Percentiles rank a stretch among this genome's conserved stretches.
These are phyloP conservation scores for Fragariocoptes setiger DNA, from an alignment of 1,140 invertebrate genomes.

Conservation along the genomic window DNA sequence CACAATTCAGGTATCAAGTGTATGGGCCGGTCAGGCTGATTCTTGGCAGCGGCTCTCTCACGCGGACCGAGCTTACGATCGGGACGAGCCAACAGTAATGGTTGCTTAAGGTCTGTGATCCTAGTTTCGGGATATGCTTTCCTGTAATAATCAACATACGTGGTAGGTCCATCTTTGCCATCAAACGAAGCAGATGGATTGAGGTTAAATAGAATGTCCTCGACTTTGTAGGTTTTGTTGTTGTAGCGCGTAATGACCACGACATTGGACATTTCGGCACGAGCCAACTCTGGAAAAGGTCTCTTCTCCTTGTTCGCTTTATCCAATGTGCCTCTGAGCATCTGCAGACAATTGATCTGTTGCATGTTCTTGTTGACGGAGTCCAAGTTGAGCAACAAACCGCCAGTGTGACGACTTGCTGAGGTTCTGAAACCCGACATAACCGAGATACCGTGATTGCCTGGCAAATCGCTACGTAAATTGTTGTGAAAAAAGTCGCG, in stretches of 20 bases:
- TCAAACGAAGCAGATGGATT: slow-evolving; percentile 20
- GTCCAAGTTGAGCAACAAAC: no score
- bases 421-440: no score
- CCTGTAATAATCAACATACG: slow-evolving; percentile 23
- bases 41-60: slow-evolving; percentile 5
- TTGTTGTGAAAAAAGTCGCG: no score
- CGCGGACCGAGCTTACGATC: slow-evolving; percentile 10
- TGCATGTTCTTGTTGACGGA: no score
- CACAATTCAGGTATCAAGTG: slow-evolving; percentile 17
- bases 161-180: slow-evolving; percentile 24
- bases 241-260: slow-evolving; percentile 20
- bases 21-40: slow-evolving; percentile 4
- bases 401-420: no score
- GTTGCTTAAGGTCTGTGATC: slow-evolving; percentile 16
- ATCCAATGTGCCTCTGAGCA: no score
- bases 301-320: no score
- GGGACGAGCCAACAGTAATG: slow-evolving; percentile 13
- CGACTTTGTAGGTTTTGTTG: slow-evolving; percentile 20
- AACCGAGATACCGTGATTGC: no score
- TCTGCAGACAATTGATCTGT: no score
- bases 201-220: slow-evolving; percentile 20
- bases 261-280: slow-evolving; percentile 10
- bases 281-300: no score
- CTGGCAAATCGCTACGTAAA: no score
- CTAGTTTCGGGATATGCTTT: slow-evolving; percentile 15